phyloP scores from a whole-genome alignment of 2,797 vertebrate species.

The Dipus sagitta region DNA sequence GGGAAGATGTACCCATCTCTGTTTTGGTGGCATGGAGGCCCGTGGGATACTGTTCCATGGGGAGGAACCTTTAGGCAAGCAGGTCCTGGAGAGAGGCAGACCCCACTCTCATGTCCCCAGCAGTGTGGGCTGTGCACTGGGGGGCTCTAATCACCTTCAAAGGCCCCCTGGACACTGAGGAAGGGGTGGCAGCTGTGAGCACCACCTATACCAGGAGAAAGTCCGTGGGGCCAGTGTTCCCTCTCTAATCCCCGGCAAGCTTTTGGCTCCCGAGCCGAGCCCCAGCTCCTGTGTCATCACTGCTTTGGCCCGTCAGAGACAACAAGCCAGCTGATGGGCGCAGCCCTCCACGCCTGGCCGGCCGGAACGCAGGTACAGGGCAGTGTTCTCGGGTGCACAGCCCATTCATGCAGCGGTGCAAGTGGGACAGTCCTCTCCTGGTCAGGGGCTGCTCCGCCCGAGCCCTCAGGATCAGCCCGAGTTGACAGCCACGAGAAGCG shows the following conservation, averaged over 20 bases:
- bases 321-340: slow-evolving; percentile 65
- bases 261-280: slow-evolving; percentile 51
- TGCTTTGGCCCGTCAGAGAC: slow-evolving; percentile 74
- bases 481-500: not conserved
- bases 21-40: not conserved
- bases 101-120: not conserved
- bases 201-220: not conserved
- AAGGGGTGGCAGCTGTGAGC: not conserved
- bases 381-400: not conserved
- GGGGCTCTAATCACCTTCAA: not conserved
- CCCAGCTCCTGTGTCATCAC: slow-evolving; percentile 47
- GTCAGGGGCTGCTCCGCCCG: slow-evolving; percentile 23
- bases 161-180: not conserved
- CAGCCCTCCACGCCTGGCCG: not conserved
- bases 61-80: not conserved
- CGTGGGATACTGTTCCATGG: rapidly evolving
- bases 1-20: not conserved
- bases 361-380: slow-evolving; percentile 41
- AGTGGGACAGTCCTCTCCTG: slow-evolving; percentile 56
- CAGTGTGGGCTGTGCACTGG: not conserved
- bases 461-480: not conserved
- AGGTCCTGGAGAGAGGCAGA: not conserved
- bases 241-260: slow-evolving; percentile 61
- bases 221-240: not conserved
- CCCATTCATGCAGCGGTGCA: slow-evolving; percentile 11